Conservation (phyloP, 2,797 vertebrate species). For the Valencia hispanica region DNA sequence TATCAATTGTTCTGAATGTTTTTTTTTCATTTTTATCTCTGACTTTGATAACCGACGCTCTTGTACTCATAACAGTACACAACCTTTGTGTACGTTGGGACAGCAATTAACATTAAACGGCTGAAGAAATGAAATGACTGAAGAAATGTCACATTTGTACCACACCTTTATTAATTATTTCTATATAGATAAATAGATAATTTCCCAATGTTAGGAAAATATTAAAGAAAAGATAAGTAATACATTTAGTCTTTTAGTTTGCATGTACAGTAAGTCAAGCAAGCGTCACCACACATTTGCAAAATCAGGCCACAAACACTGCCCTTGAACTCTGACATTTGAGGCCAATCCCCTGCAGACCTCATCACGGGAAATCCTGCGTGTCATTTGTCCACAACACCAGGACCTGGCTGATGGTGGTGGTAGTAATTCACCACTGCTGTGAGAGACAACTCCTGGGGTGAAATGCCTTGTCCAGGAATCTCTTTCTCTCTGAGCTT, state of each 20-base stretch:
- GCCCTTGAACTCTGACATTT: slow-evolving; percentile 83
- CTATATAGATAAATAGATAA: neutral
- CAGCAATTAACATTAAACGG: neutral
- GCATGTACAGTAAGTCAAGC: slow-evolving; percentile 35
- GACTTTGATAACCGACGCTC: neutral
- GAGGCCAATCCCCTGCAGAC: slow-evolving; percentile 82
- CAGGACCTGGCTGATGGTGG: slow-evolving; percentile 81
- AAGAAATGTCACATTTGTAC: neutral
- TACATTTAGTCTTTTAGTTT: slow-evolving; percentile 4
- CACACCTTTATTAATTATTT: neutral
- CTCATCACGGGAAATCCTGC: slow-evolving; percentile 84
- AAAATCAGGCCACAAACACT: slow-evolving; percentile 45
- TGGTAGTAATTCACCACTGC: slow-evolving; percentile 84
- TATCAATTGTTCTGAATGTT: neutral
- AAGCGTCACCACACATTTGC: slow-evolving; percentile 43
- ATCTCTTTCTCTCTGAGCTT: slow-evolving; percentile 26
- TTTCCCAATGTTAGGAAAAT: no score
- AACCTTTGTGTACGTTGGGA: neutral
- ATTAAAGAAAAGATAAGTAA: neutral
- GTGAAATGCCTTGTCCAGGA: slow-evolving; percentile 66
- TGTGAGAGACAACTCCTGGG: slow-evolving; percentile 76
- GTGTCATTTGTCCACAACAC: slow-evolving; percentile 83
- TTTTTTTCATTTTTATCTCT: neutral
- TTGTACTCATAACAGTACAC: neutral
- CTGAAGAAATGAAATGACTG: neutral